Conservation (phyloP, 2,888 invertebrate genomes). For the Agriopis leucophaearia region DNA sequence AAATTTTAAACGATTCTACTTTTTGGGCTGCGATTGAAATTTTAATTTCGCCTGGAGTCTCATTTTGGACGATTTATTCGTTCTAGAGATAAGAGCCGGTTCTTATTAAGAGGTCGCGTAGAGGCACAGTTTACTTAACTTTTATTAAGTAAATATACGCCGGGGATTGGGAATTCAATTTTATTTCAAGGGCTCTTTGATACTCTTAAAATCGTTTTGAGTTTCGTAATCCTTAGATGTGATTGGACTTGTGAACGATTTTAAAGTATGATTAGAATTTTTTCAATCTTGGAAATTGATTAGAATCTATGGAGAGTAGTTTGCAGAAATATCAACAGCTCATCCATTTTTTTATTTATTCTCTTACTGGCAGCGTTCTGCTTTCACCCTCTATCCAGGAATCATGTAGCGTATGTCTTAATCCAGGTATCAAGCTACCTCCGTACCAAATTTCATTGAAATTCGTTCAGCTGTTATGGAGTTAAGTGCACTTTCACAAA, state of each 20-base stretch:
- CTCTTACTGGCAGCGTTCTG: no score
- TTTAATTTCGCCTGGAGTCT: conserved; percentile 54
- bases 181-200: conserved; percentile 23
- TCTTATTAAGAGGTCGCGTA: conserved; percentile 41
- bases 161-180: conserved; percentile 27
- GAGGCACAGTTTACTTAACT: conserved; percentile 31
- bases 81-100: conserved; percentile 31
- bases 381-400: no score
- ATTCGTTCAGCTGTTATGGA: no score
- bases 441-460: no score
- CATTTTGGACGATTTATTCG: conserved; percentile 48
- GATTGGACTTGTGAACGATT: conserved; percentile 16
- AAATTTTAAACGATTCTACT: conserved; percentile 59
- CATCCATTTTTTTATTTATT: neutral
- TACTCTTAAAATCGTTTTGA: conserved; percentile 16
- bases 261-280: conserved; percentile 10
- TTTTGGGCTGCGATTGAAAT: conserved; percentile 56
- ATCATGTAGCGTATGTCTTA: no score
- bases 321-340: neutral
- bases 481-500: no score
- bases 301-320: conserved; percentile 9
- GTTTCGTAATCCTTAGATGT: conserved; percentile 2
- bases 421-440: no score
- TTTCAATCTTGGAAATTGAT: no score
- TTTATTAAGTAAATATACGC: conserved; percentile 34